These are phyloP conservation scores for Eretmocerus hayati DNA, from an alignment of 2,888 invertebrate genomes.

Conservation along the genomic window DNA sequence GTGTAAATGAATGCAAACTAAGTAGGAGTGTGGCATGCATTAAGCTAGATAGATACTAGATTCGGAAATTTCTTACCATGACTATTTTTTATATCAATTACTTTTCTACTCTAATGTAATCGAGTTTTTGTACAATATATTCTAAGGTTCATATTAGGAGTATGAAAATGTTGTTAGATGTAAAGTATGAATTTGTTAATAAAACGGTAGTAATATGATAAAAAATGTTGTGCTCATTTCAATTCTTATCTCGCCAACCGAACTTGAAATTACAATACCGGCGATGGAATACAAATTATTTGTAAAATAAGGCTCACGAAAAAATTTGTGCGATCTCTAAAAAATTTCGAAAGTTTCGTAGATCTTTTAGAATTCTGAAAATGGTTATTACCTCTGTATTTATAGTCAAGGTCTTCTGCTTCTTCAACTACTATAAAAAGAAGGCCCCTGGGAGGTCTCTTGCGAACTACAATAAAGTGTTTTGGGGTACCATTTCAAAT, in stretches of 20 bases:
- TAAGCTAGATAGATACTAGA: too few relatives aligned
- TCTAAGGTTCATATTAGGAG: constrained; percentile 1
- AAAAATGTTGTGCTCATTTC: too few relatives aligned
- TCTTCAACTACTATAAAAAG: constrained; percentile 43
- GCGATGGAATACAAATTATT: too few relatives aligned
- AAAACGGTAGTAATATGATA: constrained; percentile 18
- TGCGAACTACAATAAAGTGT: constrained; percentile 45
- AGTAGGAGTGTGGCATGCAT: neutral
- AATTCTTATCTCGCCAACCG: too few relatives aligned
- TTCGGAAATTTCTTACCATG: constrained; percentile 3
- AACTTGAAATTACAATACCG: too few relatives aligned
- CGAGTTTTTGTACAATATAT: neutral
- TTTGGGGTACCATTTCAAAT: constrained; percentile 31
- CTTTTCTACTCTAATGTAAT: constrained; percentile 16
- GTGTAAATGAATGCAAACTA: neutral
- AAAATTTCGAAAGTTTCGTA: too few relatives aligned
- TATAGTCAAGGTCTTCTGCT: constrained; percentile 40
- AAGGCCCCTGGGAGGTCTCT: constrained; percentile 43
- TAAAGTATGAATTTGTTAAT: constrained; percentile 17
- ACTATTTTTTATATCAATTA: constrained; percentile 8
- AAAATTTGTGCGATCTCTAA: too few relatives aligned
- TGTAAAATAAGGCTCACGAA: too few relatives aligned
- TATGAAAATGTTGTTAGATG: constrained; percentile 10
- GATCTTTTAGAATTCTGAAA: constrained; percentile 9
- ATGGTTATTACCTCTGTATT: constrained; percentile 35